Evolutionary conservation across 2,113 vertebrate genomes (phyloP).

Genomic region (Phocoena sinus): DNA sequence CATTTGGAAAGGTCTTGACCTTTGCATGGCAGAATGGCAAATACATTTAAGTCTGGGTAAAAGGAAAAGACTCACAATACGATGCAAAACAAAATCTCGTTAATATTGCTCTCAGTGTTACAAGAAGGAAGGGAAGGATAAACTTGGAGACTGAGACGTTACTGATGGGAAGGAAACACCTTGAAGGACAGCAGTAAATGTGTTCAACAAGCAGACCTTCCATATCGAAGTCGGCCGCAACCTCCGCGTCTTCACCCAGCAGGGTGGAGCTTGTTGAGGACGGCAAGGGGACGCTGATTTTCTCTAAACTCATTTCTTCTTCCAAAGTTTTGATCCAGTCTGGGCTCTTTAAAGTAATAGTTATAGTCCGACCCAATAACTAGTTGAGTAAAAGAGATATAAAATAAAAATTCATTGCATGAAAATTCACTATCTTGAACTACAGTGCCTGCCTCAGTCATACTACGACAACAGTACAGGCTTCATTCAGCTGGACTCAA

Average conservation of each 20-base stretch:
- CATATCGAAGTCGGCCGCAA: constrained; percentile 95
- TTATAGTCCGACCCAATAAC: constrained; percentile 88
- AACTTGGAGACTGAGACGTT: neutral
- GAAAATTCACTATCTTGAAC: neutral
- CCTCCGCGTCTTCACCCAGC: constrained; percentile 93
- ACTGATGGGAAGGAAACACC: neutral
- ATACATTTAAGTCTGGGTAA: neutral
- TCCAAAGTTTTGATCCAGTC: constrained; percentile 96
- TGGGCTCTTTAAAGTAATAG: constrained; percentile 92
- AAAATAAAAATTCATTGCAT: neutral
- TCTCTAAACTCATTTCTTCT: constrained; percentile 96
- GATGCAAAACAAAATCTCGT: neutral
- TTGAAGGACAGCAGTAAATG: neutral
- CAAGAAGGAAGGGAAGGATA: neutral
- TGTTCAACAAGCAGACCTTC: constrained; percentile 85
- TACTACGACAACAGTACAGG: neutral
- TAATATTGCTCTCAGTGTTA: neutral
- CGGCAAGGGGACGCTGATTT: constrained; percentile 89
- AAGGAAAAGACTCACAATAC: neutral
- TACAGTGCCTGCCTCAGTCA: neutral
- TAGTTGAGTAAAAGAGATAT: constrained; percentile 68
- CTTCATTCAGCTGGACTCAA: neutral
- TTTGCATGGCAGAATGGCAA: neutral
- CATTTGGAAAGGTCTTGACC: neutral
- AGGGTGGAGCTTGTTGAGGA: constrained; percentile 94